A percentile compares a stretch with the other conserved stretches of the same genome.
phyloP scores from a whole-genome alignment of 2,113 vertebrate genomes.

The Pao palembangensis region DNA sequence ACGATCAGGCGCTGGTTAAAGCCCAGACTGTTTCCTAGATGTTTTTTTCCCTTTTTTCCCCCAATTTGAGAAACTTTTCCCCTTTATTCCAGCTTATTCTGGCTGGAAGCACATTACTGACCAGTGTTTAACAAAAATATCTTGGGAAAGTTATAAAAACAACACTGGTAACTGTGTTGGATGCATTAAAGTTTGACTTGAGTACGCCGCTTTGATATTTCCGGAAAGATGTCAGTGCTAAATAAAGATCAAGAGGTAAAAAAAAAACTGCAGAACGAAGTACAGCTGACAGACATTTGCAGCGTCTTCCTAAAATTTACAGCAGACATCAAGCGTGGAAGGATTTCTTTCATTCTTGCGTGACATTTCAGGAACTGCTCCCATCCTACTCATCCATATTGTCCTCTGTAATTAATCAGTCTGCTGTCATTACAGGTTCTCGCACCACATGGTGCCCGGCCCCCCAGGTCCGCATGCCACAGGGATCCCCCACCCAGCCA shows the following conservation, averaged over 20 bases:
- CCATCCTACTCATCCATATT: background rate
- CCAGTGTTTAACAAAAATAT: background rate
- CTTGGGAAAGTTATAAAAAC: background rate
- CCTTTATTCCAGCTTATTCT: background rate
- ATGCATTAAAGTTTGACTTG: slow-evolving; percentile 2
- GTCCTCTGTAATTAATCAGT: slow-evolving; percentile 16
- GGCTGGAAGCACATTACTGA: slow-evolving; percentile 6
- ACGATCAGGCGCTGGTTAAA: slow-evolving; percentile 14
- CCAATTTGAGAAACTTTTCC: slow-evolving; percentile 1
- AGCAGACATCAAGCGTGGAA: background rate
- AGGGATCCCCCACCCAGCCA: slow-evolving; percentile 98
- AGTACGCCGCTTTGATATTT: background rate
- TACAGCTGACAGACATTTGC: no score
- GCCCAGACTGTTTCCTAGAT: slow-evolving; percentile 21
- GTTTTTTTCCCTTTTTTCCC: background rate
- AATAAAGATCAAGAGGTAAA: background rate
- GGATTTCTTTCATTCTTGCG: background rate
- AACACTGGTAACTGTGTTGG: slow-evolving; percentile 1
- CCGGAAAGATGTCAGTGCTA: background rate
- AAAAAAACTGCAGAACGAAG: no score
- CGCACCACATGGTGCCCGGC: slow-evolving; percentile 98
- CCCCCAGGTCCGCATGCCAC: slow-evolving; percentile 94
- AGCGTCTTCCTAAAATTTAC: background rate
- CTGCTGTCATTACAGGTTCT: slow-evolving; percentile 82
- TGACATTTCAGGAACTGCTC: background rate